Evolutionary conservation across 2,888 invertebrate species (phyloP).

Genomic region (Cryptus viduatorius): DNA sequence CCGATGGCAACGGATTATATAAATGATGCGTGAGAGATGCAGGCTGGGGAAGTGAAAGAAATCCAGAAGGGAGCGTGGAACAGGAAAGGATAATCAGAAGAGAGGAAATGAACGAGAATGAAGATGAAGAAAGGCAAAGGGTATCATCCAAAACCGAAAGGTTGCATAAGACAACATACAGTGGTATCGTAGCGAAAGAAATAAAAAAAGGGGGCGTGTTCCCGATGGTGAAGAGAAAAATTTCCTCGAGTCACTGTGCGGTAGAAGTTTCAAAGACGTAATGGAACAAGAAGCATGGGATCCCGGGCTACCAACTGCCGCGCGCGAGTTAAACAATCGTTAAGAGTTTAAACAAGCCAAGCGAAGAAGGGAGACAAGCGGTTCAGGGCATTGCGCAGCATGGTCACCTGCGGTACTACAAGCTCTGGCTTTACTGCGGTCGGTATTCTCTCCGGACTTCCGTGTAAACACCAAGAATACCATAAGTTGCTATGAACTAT

Average conservation of each 20-base stretch:
- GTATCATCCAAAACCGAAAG: neutral
- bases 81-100: slow-evolving; percentile 35
- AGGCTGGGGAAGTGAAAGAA: slow-evolving; percentile 29
- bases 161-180: neutral
- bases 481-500: too few relatives aligned
- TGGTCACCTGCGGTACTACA: slow-evolving; percentile 12
- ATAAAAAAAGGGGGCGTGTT: slow-evolving; percentile 23
- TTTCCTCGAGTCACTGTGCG: slow-evolving; percentile 48
- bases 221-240: slow-evolving; percentile 31
- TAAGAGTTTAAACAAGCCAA: slow-evolving; percentile 79
- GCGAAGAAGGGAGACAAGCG: slow-evolving; percentile 34
- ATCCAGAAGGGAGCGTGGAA: slow-evolving; percentile 28
- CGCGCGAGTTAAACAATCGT: slow-evolving; percentile 83
- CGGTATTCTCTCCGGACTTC: neutral
- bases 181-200: neutral
- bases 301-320: slow-evolving; percentile 74
- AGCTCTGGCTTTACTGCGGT: neutral
- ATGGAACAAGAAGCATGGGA: slow-evolving; percentile 7
- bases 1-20: slow-evolving; percentile 46
- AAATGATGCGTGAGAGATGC: slow-evolving; percentile 55
- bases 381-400: slow-evolving; percentile 16
- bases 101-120: neutral
- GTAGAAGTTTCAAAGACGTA: slow-evolving; percentile 48
- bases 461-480: neutral
- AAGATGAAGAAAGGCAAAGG: neutral